A percentile compares a stretch with the other conserved stretches of the same genome.
Conservation (phyloP, 2,888 invertebrate genomes). For the Pammene aurita region DNA sequence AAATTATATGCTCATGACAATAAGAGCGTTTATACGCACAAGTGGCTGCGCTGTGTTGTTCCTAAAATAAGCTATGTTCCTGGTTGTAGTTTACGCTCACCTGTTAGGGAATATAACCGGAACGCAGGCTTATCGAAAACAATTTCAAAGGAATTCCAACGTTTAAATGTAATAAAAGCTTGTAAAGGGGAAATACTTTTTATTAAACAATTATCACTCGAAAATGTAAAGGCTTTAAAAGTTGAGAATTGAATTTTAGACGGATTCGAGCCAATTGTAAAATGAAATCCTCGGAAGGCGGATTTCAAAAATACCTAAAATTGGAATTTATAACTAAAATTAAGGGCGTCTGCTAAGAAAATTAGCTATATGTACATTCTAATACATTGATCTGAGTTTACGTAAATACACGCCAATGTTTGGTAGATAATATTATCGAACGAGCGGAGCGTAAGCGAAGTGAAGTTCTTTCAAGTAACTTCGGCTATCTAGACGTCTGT, state of each 20-base stretch:
- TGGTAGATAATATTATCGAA: too few relatives aligned
- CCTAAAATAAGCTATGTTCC: neutral
- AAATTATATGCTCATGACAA: neutral
- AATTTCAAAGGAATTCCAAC: neutral
- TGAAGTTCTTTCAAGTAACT: too few relatives aligned
- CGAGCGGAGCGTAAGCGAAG: too few relatives aligned
- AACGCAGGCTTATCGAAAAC: neutral
- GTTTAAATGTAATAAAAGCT: constrained; percentile 2
- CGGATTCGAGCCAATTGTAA: neutral
- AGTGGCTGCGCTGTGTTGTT: neutral
- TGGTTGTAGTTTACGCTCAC: constrained; percentile 16
- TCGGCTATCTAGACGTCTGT: too few relatives aligned
- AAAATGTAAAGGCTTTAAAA: neutral
- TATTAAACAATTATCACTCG: neutral
- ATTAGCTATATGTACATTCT: too few relatives aligned
- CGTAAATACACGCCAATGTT: too few relatives aligned
- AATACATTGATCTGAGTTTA: too few relatives aligned
- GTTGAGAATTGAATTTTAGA: neutral
- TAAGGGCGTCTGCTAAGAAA: too few relatives aligned
- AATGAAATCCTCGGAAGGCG: too few relatives aligned
- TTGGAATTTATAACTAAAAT: too few relatives aligned
- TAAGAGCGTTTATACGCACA: neutral
- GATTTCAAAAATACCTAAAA: too few relatives aligned
- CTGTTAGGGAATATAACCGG: constrained; percentile 19
- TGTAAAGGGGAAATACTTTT: neutral